Evolutionary conservation across 1,140 invertebrate species (phyloP), one percentile per base, ranked within the genome.

Genomic region (Agrypnia vestita): DNA sequence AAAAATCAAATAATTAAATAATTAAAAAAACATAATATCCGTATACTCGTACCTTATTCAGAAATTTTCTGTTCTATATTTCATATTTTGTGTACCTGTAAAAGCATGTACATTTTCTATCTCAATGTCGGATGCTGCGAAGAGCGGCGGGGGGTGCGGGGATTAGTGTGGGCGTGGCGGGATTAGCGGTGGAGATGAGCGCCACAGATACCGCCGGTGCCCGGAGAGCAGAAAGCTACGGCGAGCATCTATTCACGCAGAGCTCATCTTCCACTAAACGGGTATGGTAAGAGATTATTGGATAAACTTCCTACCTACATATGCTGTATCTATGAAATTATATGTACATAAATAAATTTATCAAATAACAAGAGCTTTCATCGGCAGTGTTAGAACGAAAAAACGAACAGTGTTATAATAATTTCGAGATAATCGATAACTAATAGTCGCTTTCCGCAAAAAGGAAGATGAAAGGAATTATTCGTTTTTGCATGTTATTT

Each of bases 281-380:
- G 59, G 59, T 62, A 35, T 62, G 8, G 25, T 35, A 11, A 62
- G 17, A 35, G 17, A 62, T 62, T 25, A 62, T 35, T 62, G 25
- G 59, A 35, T 62, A 25, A 21, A 8, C n/a, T 51, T 3, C 11
- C 49, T 51, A 51, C 49, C n/a, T 6, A 35, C n/a, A n/a, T n/a
- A 35, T 35, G 6, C 25, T 1, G 25, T 35, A 35, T 35, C 25
- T 35, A 6, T 3, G 25, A 35, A 35, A 35, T 3, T 1, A 35
- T 35, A 6, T 6, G 25, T 35, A 3, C 6, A 3, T 35, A n/a
- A n/a, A 49, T 12, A 12, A 8, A 12, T 51, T 15, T 51, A 15
- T 11, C 49, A 51, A 13, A 51, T 15, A 9, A 35, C 25, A 51
- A 51, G 49, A 51, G 11, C 11, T 51, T 15, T 51, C 9, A 51